These are phyloP conservation scores for Microctonus brassicae DNA, from an alignment of 2,888 invertebrate species.

Conservation along the genomic window DNA sequence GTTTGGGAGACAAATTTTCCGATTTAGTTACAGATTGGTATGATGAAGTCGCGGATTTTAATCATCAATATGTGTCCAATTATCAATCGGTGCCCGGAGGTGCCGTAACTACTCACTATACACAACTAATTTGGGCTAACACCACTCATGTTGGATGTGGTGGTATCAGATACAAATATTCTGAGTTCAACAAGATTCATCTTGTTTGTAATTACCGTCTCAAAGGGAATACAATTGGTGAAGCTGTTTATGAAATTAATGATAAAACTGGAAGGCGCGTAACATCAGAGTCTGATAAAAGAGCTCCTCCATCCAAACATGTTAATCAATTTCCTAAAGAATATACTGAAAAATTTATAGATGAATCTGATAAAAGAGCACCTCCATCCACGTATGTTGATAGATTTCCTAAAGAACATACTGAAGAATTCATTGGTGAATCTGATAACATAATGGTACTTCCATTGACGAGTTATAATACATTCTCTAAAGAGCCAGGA, in stretches of 20 bases:
- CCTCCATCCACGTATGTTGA: no score
- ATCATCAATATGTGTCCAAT: constrained; percentile 38
- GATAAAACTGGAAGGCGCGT: neutral
- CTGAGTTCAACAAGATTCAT: constrained; percentile 43
- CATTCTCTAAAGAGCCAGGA: no score
- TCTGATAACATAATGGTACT: no score
- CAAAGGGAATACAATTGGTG: neutral
- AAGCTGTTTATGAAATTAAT: constrained; percentile 52
- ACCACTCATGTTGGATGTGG: constrained; percentile 51
- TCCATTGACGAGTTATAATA: no score
- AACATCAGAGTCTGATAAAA: neutral
- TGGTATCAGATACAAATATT: neutral
- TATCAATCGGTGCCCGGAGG: neutral
- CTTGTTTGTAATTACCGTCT: constrained; percentile 66
- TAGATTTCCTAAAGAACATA: no score
- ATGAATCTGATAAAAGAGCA: no score
- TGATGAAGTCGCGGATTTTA: constrained; percentile 61
- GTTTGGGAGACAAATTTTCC: neutral
- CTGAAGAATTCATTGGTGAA: no score
- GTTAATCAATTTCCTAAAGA: no score
- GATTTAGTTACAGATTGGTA: constrained; percentile 63
- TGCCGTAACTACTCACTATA: constrained; percentile 63
- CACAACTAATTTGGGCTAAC: constrained; percentile 71
- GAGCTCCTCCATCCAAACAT: no score
- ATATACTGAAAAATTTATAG: no score